These are phyloP conservation scores for Nymphalis io DNA, from an alignment of 1,140 invertebrate genomes.

Conservation along the genomic window DNA sequence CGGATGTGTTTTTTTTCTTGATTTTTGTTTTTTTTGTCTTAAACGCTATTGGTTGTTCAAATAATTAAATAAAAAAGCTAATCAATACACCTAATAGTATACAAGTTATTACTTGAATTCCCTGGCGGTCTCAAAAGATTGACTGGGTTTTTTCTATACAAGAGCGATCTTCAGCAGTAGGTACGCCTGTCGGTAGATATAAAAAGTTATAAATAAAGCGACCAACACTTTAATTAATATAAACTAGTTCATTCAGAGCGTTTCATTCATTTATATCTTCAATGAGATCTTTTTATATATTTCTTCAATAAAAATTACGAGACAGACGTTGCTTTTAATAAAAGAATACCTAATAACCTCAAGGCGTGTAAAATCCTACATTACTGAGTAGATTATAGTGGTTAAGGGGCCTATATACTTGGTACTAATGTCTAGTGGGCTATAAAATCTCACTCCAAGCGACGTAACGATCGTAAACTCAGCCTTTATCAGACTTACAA, in stretches of 20 bases:
- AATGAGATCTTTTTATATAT: not conserved
- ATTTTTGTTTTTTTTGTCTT: too few relatives aligned
- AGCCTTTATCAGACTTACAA: constrained; percentile 18
- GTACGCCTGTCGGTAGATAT: too few relatives aligned
- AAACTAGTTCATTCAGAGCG: constrained; percentile 1
- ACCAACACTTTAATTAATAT: constrained; percentile 1
- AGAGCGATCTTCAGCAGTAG: too few relatives aligned
- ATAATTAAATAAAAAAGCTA: too few relatives aligned
- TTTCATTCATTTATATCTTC: not conserved
- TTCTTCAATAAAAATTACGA: not conserved
- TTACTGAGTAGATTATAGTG: constrained; percentile 20
- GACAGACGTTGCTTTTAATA: not conserved
- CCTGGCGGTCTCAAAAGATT: too few relatives aligned
- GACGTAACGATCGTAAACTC: constrained; percentile 20
- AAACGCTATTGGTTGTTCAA: too few relatives aligned
- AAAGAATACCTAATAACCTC: constrained; percentile 2
- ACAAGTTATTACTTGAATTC: too few relatives aligned
- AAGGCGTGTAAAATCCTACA: constrained; percentile 5
- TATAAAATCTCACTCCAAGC: constrained; percentile 25
- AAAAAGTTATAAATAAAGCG: not conserved
- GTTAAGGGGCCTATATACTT: constrained; percentile 13
- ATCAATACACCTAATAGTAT: too few relatives aligned
- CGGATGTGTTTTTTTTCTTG: too few relatives aligned
- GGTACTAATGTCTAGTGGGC: constrained; percentile 16
- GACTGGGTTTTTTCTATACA: too few relatives aligned